These are phyloP conservation scores for Pelochelys cantorii DNA, from an alignment of 2,797 vertebrate species.

Conservation along the genomic window DNA sequence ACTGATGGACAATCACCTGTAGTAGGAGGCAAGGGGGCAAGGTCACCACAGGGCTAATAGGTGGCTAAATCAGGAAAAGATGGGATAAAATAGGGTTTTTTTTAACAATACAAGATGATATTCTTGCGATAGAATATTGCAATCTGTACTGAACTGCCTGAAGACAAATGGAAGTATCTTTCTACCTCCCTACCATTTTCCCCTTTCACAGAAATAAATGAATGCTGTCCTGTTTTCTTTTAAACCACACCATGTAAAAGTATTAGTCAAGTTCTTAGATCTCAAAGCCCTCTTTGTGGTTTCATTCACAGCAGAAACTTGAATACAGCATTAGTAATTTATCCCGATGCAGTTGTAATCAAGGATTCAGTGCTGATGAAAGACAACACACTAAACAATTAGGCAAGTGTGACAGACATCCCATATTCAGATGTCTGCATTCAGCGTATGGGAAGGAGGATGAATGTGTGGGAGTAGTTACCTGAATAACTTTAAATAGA, in stretches of 20 bases:
- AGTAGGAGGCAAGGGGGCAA: not conserved
- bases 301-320: not conserved
- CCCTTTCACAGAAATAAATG: not conserved
- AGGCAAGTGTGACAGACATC: not conserved
- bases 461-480: not conserved
- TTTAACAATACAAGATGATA: not conserved
- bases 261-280: rapidly evolving
- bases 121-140: not conserved
- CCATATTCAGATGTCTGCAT: not conserved
- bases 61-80: not conserved
- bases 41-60: not conserved
- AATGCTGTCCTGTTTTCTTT: rapidly evolving
- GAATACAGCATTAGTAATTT: rapidly evolving
- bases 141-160: not conserved
- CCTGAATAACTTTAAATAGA: not conserved
- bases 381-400: not conserved
- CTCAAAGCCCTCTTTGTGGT: not conserved
- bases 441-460: not conserved
- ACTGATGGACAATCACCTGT: not conserved
- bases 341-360: not conserved
- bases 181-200: not conserved
- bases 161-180: not conserved
- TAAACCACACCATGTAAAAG: not conserved
- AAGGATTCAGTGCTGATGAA: not conserved
- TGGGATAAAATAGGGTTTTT: not conserved